Evolutionary conservation across 2,888 invertebrate species (phyloP), one percentile per base, ranked within the genome.

Genomic region (Limnephilus marmoratus): DNA sequence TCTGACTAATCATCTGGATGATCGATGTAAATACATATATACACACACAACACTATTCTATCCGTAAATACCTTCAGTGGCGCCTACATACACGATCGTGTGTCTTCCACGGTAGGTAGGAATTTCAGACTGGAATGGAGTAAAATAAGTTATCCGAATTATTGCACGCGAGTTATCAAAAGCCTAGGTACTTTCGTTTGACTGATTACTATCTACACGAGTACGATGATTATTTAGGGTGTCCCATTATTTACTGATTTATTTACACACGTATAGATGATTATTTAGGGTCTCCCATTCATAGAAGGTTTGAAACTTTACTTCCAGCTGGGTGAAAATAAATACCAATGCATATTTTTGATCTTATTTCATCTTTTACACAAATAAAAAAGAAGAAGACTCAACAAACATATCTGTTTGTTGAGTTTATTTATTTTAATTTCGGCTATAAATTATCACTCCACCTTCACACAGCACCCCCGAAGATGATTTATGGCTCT

Each of bases 111-210:
- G 31, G 7, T 85, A 37, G 41, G 29, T 85, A 41, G 41, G 41
- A 41, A 41, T 45, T n/a, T 41, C n/a, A 49, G 24, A 49, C 31
- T 29, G 15, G 82, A 34, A 34, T 31, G 18, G 45, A 49, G 41
- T 49, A 45, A 49, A n/a, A 68, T 86, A 13, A n/a, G 18, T n/a
- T 11, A 87, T 68, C 49, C 29, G 15, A 87, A 24, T 68, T 87
- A 53, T 29, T 87, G 53, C 87, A 87, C 13, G 18, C 31, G 87
- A 87, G 34, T 87, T 15, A 87, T 68, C 87, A 68, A 68, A 68
- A 4, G 87, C 24, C 1, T 2, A 31, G 31, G 68, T 34, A 31
- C 31, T 82, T 53, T 68, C 68, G 13, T 87, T 53, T 87, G 31
- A 53, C 31, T 87, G 68, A 87, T 87, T 87, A 37, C 37, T 18